Evolutionary conservation across 2,113 vertebrate genomes (phyloP).

Genomic region (Eudyptes chrysolophus): DNA sequence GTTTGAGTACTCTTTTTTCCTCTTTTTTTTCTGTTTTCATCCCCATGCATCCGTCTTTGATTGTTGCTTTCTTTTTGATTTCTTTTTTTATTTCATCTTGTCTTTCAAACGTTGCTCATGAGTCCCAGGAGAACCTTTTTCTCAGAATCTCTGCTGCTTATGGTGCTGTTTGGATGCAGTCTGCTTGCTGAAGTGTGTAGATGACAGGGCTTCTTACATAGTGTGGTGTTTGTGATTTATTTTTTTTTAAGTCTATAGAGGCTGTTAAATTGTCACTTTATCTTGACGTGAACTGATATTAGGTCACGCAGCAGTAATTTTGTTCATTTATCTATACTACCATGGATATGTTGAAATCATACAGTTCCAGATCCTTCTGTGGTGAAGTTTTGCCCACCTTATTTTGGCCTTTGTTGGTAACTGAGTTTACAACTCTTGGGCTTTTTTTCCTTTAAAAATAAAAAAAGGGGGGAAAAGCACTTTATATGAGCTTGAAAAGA

Average conservation of each 20-base stretch:
- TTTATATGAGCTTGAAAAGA: background rate
- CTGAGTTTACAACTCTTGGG: background rate
- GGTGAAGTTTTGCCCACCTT: background rate
- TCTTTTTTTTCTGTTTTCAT: background rate
- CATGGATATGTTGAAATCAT: background rate
- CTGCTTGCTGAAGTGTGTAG: background rate
- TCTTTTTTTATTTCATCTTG: background rate
- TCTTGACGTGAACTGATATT: background rate
- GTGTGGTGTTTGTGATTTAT: accelerated
- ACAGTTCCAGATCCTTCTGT: background rate
- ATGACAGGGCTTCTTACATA: background rate
- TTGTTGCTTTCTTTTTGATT: background rate
- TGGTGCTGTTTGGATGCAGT: background rate
- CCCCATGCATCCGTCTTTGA: background rate
- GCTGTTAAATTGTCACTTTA: background rate
- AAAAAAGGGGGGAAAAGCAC: accelerated
- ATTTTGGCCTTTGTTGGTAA: background rate
- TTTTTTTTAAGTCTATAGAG: background rate
- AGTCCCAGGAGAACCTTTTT: background rate
- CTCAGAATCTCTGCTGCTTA: background rate
- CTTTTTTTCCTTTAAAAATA: background rate
- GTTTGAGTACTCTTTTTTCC: background rate
- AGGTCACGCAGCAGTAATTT: background rate
- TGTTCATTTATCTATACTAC: background rate
- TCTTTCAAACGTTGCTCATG: background rate